Base-by-base conservation (phyloP, 1,140 invertebrate species). In the Zophobas morio region DNA sequence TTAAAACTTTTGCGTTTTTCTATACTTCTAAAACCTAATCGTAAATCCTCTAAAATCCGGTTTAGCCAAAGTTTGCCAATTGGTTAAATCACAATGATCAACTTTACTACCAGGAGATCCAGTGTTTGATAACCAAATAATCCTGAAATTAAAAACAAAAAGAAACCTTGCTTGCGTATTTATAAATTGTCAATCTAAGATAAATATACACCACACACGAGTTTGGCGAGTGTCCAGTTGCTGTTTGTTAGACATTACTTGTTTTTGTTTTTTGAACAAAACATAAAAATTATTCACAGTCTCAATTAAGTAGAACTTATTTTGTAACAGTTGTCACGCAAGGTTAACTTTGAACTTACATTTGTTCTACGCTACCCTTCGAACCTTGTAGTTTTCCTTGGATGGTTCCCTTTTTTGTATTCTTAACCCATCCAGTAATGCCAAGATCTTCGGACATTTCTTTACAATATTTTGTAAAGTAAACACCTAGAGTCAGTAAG, bases 391-490 rank as follows among this genome's bases (percentile, higher is more conserved):
- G 90, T 87, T 96, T 95, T 33, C 96, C 96, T 0, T 95, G 88
- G 60, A 97, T 94, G 4, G 95, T 95, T 36, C 95, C 95, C 78
- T 89, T 90, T 85, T 93, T 95, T n/a, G 92, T 93, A 83, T 96
- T 96, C 85, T 96, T 96, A 71, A 97, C 93, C 96, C 96, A 97
- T n/a, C 96, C 96, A 37, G 90, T 90, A 8, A 97, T 89, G 46
- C 91, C 91, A 8, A 95, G 86, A 79, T 92, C 88, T 75, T 90
- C 90, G 37, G 91, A 92, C 74, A 94, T 88, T 81, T 96, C 95
- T 81, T 94, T 92, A 81, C 94, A 94, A 84, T 95, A 96, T 87
- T 96, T 96, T 6, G 95, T 95, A 84, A 96, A 96, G 85, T 93
- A 95, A 81, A 93, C 91, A 76, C 95, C 95, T 96, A 86, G 39